A percentile compares a stretch with the other conserved stretches of the same genome.
These are phyloP conservation scores for Drosophila nikananu DNA, from an alignment of 1,140 invertebrate genomes.

Conservation along the genomic window DNA sequence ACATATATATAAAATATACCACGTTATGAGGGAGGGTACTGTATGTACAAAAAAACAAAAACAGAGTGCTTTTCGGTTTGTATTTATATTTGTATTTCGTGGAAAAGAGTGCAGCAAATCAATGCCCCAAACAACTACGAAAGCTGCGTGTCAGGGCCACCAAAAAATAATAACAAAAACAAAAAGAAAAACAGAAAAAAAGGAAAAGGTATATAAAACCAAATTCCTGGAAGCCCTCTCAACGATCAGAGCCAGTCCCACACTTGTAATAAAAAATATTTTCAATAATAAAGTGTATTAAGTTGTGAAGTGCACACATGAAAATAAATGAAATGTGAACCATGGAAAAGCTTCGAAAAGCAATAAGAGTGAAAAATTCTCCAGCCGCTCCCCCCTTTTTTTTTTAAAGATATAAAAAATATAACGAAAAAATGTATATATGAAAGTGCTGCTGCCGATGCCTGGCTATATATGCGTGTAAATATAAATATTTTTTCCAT, in stretches of 20 bases:
- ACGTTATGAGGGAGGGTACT: conserved; percentile 7
- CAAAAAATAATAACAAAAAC: conserved; percentile 6
- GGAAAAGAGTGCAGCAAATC: conserved; percentile 76
- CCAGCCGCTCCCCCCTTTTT: conserved; percentile 20
- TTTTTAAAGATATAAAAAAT: conserved; percentile 51
- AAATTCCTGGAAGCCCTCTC: conserved; percentile 47
- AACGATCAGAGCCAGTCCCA: conserved; percentile 45
- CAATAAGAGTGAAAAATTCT: conserved; percentile 73
- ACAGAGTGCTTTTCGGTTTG: conserved; percentile 26
- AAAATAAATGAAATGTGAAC: conserved; percentile 84
- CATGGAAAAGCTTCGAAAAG: conserved; percentile 79
- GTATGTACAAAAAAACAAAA: conserved; percentile 10
- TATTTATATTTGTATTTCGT: conserved; percentile 72
- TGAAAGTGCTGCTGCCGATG: conserved; percentile 27
- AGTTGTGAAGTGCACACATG: conserved; percentile 80
- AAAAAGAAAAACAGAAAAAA: neutral
- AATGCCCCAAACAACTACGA: conserved; percentile 65
- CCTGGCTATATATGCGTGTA: conserved; percentile 49
- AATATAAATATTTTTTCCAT: conserved; percentile 76
- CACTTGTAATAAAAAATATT: conserved; percentile 84
- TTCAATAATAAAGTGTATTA: conserved; percentile 84
- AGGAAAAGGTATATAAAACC: conserved; percentile 14
- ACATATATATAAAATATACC: conserved; percentile 22
- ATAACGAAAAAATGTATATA: conserved; percentile 37
- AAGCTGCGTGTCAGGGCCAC: conserved; percentile 74